Percentiles rank a stretch among this genome's conserved stretches.
Evolutionary conservation across 2,888 invertebrate species (phyloP).

Genomic region (Watsonalla cultraria): DNA sequence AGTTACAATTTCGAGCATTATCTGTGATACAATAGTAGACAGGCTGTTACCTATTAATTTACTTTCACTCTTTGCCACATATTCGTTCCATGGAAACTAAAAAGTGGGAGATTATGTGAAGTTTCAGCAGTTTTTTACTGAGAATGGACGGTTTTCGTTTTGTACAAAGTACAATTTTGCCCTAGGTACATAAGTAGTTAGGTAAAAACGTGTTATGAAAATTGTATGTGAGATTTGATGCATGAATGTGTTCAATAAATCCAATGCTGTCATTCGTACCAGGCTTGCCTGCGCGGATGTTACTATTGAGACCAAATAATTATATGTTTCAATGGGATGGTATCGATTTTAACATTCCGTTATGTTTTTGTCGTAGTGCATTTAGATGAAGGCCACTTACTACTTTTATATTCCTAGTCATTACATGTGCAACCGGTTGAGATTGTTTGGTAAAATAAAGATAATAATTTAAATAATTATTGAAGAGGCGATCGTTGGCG

Average conservation of each 20-base stretch:
- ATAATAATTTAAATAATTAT: constrained; percentile 56
- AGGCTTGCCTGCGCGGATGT: constrained; percentile 63
- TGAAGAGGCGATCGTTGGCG: constrained; percentile 33
- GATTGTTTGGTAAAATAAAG: constrained; percentile 59
- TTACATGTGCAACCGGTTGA: constrained; percentile 76
- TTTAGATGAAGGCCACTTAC: constrained; percentile 70
- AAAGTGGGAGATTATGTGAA: constrained; percentile 45
- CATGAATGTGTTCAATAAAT: constrained; percentile 59
- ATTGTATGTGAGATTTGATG: constrained; percentile 62
- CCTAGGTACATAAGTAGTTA: constrained; percentile 78
- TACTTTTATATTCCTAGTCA: constrained; percentile 77
- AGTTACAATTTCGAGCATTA: constrained; percentile 60
- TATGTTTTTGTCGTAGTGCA: constrained; percentile 57
- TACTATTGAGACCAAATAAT: constrained; percentile 77
- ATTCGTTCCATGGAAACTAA: constrained; percentile 41
- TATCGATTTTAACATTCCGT: constrained; percentile 78
- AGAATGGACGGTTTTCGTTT: constrained; percentile 64
- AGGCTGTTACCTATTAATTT: constrained; percentile 44
- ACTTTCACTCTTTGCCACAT: constrained; percentile 60
- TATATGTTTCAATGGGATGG: constrained; percentile 76
- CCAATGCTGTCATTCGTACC: constrained; percentile 60
- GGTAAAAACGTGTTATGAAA: constrained; percentile 67
- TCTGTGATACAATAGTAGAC: constrained; percentile 74
- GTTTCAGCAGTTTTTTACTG: constrained; percentile 57
- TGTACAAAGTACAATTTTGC: constrained; percentile 79